Conservation (phyloP, 1,140 invertebrate genomes). For the Neodiprion lecontei region DNA sequence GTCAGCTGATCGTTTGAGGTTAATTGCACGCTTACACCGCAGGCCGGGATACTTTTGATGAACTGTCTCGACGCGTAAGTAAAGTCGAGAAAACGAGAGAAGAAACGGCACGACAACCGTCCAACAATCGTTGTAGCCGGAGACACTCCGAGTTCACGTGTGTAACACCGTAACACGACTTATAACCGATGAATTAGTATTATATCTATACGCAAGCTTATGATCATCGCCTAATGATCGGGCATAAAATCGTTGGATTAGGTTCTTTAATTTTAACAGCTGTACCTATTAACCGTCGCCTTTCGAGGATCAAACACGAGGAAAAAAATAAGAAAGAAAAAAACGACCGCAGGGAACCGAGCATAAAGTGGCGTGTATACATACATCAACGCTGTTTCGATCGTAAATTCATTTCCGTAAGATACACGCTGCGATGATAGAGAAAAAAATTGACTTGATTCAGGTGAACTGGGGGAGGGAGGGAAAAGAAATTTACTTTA, state of each 20-base stretch:
- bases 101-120: no score
- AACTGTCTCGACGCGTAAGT: no score
- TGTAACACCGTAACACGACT: no score
- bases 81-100: no score
- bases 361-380: not conserved
- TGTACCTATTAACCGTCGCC: not conserved
- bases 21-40: no score
- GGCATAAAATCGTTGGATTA: not conserved
- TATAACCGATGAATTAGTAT: no score
- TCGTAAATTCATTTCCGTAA: not conserved
- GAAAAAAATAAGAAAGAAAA: not conserved
- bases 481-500: no score
- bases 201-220: not conserved
- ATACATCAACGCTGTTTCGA: not conserved
- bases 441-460: not conserved
- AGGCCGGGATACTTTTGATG: no score
- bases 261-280: conserved; percentile 3
- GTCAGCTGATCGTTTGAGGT: no score
- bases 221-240: conserved; percentile 1
- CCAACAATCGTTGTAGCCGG: no score
- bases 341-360: not conserved
- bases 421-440: not conserved
- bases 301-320: not conserved
- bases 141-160: no score
- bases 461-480: not conserved